Base-by-base conservation (phyloP, 2,888 invertebrate species). In the Phyllotreta striolata region DNA sequence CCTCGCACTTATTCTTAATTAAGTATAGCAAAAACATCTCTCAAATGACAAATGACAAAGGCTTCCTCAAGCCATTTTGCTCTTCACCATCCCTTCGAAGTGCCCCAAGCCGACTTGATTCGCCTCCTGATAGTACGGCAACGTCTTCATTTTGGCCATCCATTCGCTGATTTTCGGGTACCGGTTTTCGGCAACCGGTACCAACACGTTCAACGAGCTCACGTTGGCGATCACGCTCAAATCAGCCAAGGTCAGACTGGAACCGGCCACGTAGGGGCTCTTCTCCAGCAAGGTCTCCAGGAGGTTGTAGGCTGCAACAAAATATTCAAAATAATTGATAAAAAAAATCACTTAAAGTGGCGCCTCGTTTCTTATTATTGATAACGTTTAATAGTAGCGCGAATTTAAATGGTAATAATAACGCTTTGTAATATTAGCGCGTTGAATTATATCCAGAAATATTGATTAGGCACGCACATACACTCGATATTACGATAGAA, bases 271-370 rank as follows among this genome's bases (percentile, higher is more conserved):
- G 63, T 69, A 73, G 14, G 65, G 73, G 35, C 77, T 73, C 9
- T 76, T 73, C 8, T 71, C 72, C 9, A 84, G 74, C 62, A 79
- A 79, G 12, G 71, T 70, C 65, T 84, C 84, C 73, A 84, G 72
- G 54, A 77, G 77, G 40, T 70, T 75, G 64, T 82, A 81, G 7
- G 79, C 80, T 72, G 62, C 6, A 62, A 62, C n/a, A 24, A 24
- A 24, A 24, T 24, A 24, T 24, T 3, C 24, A 4, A 24, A 24
- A 24, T 24, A 3, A 24, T 24, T 24, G 24, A 24, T 24, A 24
- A 24, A 24, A 24, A 24, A 24, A 24, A 24, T 24, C 24, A 24
- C 24, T 24, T 24, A 24, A 24, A 3, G 4, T 68, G 39, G 59
- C 64, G 54, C 14, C 14, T 44, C 14, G 6, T 44, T 44, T 13